phyloP scores from a whole-genome alignment of 2,888 invertebrate species.

The Asteroscopus sphinx region DNA sequence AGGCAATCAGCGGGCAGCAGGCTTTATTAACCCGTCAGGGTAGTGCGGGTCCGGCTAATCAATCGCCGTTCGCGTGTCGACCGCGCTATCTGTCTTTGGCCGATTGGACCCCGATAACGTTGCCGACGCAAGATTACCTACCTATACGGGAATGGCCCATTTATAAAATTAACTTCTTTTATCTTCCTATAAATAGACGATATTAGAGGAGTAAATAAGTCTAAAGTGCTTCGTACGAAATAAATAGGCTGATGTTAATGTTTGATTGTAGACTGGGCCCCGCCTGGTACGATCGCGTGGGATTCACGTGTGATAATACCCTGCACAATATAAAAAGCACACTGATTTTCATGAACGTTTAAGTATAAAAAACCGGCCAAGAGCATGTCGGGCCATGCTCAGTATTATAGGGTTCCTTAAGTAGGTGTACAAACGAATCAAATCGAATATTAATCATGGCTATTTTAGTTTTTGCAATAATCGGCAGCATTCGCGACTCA shows the following conservation, averaged over 20 bases:
- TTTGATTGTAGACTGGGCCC: slow-evolving; percentile 56
- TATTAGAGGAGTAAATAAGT: slow-evolving; percentile 84
- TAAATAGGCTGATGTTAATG: slow-evolving; percentile 75
- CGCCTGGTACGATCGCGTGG: slow-evolving; percentile 42
- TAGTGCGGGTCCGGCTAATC: slow-evolving; percentile 86
- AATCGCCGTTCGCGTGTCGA: slow-evolving; percentile 88
- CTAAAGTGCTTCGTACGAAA: slow-evolving; percentile 73
- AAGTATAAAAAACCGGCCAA: no score
- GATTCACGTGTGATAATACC: slow-evolving; percentile 16
- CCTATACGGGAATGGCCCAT: slow-evolving; percentile 85
- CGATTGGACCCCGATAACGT: slow-evolving; percentile 86
- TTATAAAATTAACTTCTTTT: slow-evolving; percentile 88
- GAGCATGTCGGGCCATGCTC: no score
- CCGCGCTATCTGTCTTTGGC: slow-evolving; percentile 88
- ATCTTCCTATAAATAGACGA: slow-evolving; percentile 83
- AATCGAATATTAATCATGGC: no score
- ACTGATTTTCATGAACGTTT: slow-evolving; percentile 23
- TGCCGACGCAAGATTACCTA: slow-evolving; percentile 85
- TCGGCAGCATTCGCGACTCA: no score
- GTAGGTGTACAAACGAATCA: no score
- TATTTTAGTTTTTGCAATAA: no score
- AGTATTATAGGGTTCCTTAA: no score
- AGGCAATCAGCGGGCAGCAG: slow-evolving; percentile 84
- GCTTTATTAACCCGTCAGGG: slow-evolving; percentile 88
- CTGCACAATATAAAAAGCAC: slow-evolving; percentile 20